Percentiles rank a stretch among this genome's conserved stretches.
Conservation (phyloP, 2,113 vertebrate species). For the Chloropsis hardwickii region DNA sequence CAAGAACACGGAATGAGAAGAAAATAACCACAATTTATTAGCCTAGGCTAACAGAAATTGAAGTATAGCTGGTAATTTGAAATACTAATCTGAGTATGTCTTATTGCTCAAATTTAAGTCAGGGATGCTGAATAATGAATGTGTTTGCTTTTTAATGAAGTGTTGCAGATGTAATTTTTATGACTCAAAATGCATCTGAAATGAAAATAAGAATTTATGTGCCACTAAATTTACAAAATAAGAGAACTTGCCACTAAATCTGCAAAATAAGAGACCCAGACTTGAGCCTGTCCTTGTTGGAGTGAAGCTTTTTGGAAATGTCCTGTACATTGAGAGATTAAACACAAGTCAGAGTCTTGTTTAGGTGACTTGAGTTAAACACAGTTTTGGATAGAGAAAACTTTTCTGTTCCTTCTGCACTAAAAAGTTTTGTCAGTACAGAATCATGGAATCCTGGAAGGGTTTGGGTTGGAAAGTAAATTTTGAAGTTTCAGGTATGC, state of each 20-base stretch:
- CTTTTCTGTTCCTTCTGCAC: neutral
- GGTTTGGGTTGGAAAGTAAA: neutral
- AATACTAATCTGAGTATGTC: neutral
- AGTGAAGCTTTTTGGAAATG: neutral
- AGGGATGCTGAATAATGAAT: neutral
- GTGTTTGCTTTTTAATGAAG: neutral
- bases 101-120: neutral
- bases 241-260: neutral
- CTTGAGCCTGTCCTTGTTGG: neutral
- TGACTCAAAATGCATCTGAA: neutral
- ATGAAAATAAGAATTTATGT: neutral
- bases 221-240: neutral
- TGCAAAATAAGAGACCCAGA: neutral
- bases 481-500: neutral
- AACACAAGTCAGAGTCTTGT: neutral
- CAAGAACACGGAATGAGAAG: neutral
- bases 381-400: neutral
- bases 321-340: fast-evolving
- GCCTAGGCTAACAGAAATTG: neutral
- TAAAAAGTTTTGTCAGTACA: neutral
- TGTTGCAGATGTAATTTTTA: neutral
- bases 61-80: neutral
- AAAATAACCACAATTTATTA: neutral
- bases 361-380: neutral
- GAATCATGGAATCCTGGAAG: neutral